phyloP scores from a whole-genome alignment of 2,888 invertebrate genomes.

The Therioaphis trifolii region DNA sequence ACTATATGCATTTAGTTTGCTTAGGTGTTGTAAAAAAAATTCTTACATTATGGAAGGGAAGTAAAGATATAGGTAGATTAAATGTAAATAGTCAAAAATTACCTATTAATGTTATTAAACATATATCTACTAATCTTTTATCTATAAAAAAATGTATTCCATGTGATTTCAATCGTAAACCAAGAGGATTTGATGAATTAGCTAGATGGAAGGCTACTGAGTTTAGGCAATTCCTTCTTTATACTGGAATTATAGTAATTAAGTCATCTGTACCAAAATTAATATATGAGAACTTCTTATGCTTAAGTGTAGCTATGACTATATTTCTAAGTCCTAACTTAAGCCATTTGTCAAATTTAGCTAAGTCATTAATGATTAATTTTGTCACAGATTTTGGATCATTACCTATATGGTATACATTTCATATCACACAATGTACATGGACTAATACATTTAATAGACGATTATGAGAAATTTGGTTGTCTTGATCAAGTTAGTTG shows the following conservation, averaged over 20 bases:
- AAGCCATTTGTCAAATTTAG: slow-evolving; percentile 1
- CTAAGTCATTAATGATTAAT: slow-evolving; percentile 11
- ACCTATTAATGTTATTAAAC: background rate
- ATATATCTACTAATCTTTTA: slow-evolving; percentile 21
- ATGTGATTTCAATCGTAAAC: background rate
- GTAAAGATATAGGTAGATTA: slow-evolving; percentile 53
- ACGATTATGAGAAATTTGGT: slow-evolving; percentile 29
- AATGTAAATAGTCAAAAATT: slow-evolving; percentile 40
- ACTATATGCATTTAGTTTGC: no score
- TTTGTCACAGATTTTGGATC: slow-evolving; percentile 23
- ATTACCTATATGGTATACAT: slow-evolving; percentile 34
- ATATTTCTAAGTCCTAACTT: slow-evolving; percentile 38
- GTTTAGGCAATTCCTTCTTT: slow-evolving; percentile 14
- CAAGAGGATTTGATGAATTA: background rate
- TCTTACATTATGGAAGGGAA: slow-evolving; percentile 63
- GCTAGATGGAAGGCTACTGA: slow-evolving; percentile 11
- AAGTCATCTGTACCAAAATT: slow-evolving; percentile 2
- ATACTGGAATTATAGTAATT: slow-evolving; percentile 18
- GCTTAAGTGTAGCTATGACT: slow-evolving; percentile 36
- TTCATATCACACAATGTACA: slow-evolving; percentile 40
- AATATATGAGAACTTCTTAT: slow-evolving; percentile 28
- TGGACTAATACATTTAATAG: slow-evolving; percentile 19
- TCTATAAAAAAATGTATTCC: slow-evolving; percentile 1
- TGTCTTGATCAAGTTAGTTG: slow-evolving; percentile 24
- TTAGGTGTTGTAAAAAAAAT: slow-evolving; percentile 63